Conservation (phyloP, 2,888 invertebrate genomes). For the Tiphia femorata region DNA sequence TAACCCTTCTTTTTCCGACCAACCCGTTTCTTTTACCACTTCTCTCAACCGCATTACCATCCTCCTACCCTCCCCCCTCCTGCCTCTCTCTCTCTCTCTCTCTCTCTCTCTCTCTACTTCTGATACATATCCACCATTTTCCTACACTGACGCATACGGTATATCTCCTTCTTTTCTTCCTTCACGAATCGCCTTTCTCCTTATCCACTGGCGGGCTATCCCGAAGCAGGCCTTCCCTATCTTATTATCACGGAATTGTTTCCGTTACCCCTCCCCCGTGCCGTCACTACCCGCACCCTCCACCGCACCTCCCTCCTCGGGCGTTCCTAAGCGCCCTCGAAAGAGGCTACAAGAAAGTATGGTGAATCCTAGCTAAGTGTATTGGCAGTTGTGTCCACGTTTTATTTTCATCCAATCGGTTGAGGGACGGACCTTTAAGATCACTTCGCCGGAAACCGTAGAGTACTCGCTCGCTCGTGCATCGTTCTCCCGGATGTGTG, state of each 20-base stretch:
- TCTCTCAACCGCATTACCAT: constrained; percentile 18
- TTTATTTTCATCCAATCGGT: constrained; percentile 60
- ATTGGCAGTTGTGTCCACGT: constrained; percentile 58
- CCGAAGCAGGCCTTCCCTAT: constrained; percentile 25
- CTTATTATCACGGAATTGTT: constrained; percentile 57
- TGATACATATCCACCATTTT: constrained; percentile 8
- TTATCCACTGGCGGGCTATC: constrained; percentile 26
- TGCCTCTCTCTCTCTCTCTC: constrained; percentile 10
- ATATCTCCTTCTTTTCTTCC: constrained; percentile 5
- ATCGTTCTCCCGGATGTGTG: no score
- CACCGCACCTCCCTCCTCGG: background rate
- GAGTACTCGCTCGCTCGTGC: constrained; percentile 30
- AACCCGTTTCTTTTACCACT: constrained; percentile 23
- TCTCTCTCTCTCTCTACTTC: constrained; percentile 12
- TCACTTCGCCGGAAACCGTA: constrained; percentile 43
- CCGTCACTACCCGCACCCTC: no score
- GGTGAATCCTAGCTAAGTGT: constrained; percentile 52
- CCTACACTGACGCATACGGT: background rate
- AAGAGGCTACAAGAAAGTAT: constrained; percentile 25
- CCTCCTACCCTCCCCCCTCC: background rate
- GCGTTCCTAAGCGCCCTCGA: constrained; percentile 6
- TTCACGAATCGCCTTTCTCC: constrained; percentile 27
- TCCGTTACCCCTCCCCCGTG: constrained; percentile 36
- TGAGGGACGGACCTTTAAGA: constrained; percentile 42
- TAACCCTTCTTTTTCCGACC: background rate